Evolutionary conservation across 2,888 invertebrate genomes (phyloP), one percentile per base, ranked within the genome.

Genomic region (Drosophila colorata): DNA sequence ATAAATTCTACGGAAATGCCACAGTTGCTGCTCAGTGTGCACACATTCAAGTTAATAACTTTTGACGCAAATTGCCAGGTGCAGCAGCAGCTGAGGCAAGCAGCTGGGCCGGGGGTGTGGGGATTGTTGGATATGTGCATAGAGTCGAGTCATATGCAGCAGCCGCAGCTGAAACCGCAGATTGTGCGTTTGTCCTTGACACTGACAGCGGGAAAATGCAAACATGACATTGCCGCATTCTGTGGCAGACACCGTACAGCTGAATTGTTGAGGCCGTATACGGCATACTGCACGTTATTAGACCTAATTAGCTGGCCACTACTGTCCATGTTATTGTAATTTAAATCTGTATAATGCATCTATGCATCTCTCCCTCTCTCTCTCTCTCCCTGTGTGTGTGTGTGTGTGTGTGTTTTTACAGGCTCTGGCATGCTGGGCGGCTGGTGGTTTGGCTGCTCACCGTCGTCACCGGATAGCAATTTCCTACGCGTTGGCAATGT

Each of bases 371-470:
- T 33, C 13, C 13, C 11, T 31, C 31, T 33, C 13, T 33, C 11
- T 31, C 31, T 28, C n/a, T 16, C 25, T 43, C 25, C 37, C 37
- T 37, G 13, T 20, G 5, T 41, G 48, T 52, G 11, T 37, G 18
- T 33, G 8, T 49, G 23, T 43, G 9, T 37, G 20, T 41, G 18
- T 40, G 40, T 55, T 37, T 37, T 65, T 74, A 80, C 91, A 94
- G 94, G 90, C 91, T 94, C 92, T 90, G 95, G 94, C 67, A 93
- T 95, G 92, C 90, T 95, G 84, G 96, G 96, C 44, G 95, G 95
- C 72, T 96, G 96, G 96, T 96, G 96, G 95, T 96, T 96, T 91
- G 96, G 96, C 44, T 95, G 95, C n/a, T 95, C 95, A 65, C 96
- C 96, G 23, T 96, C 96, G 13, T 95, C 96, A n/a, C 96, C 95